Evolutionary conservation across 2,113 vertebrate species (phyloP).

Genomic region (Nothocercus julius): DNA sequence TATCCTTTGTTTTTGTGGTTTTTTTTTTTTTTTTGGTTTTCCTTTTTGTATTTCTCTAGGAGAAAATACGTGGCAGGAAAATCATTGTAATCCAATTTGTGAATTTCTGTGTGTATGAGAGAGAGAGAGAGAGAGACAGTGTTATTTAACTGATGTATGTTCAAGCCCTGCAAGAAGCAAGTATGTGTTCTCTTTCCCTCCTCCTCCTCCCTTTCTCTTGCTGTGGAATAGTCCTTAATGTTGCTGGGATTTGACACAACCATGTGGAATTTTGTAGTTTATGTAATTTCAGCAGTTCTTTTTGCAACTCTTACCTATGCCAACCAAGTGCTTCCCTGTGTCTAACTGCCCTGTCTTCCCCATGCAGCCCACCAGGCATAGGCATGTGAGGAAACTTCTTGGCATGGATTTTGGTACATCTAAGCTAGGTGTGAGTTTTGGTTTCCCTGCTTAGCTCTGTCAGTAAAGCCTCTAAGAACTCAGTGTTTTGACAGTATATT

Average conservation of each 20-base stretch:
- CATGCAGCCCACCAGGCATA: neutral
- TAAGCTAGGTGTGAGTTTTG: neutral
- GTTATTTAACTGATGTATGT: neutral
- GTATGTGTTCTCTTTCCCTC: neutral
- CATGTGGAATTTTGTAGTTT: neutral
- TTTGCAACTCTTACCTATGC: neutral
- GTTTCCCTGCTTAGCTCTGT: neutral
- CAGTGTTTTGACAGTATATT: neutral
- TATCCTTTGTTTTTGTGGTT: too few species aligned
- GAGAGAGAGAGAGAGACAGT: neutral
- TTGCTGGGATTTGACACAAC: neutral
- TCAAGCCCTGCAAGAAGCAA: neutral
- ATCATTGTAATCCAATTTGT: neutral
- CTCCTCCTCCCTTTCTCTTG: too few species aligned
- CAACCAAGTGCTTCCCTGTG: neutral
- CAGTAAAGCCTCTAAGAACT: neutral
- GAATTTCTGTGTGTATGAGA: neutral
- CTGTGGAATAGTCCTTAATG: neutral
- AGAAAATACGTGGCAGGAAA: neutral
- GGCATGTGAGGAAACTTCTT: neutral
- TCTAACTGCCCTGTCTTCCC: neutral
- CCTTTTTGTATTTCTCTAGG: too few species aligned
- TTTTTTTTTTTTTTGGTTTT: neutral
- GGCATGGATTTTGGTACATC: neutral
- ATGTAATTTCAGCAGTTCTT: neutral